Evolutionary conservation across 2,888 invertebrate species (phyloP).

Genomic region (Mesopsocus fuscifrons): DNA sequence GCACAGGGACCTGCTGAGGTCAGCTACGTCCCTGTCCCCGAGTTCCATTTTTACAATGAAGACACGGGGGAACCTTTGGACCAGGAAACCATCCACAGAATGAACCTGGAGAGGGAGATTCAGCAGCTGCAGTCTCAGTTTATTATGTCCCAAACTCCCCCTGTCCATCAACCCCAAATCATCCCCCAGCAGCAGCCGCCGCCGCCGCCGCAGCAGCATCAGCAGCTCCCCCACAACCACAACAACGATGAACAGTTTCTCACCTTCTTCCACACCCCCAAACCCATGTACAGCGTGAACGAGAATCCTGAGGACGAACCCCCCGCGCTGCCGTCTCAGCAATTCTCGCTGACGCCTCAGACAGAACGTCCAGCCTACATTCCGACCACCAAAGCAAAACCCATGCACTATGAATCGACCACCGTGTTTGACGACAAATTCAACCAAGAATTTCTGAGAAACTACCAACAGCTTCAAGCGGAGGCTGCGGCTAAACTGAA

Average conservation of each 20-base stretch:
- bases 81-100: not conserved
- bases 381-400: not conserved
- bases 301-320: conserved; percentile 21
- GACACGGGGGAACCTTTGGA: conserved; percentile 7
- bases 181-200: not conserved
- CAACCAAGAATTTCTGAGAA: conserved; percentile 4
- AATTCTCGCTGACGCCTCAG: conserved; percentile 12
- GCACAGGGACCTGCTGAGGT: not conserved
- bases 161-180: conserved; percentile 6
- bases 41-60: conserved; percentile 5
- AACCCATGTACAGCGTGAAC: conserved; percentile 23
- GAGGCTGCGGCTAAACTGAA: conserved; percentile 3
- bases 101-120: conserved; percentile 3
- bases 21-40: conserved; percentile 9
- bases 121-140: conserved; percentile 1
- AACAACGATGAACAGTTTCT: conserved; percentile 8
- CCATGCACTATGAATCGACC: not conserved
- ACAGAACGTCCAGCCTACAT: conserved; percentile 14
- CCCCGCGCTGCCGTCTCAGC: not conserved
- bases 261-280: conserved; percentile 13
- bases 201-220: conserved; percentile 3
- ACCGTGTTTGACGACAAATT: not conserved
- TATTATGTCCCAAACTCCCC: not conserved
- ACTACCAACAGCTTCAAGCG: conserved; percentile 1
- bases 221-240: conserved; percentile 1